Base-by-base conservation (phyloP, 2,888 invertebrate genomes). In the Lingula anatina region DNA sequence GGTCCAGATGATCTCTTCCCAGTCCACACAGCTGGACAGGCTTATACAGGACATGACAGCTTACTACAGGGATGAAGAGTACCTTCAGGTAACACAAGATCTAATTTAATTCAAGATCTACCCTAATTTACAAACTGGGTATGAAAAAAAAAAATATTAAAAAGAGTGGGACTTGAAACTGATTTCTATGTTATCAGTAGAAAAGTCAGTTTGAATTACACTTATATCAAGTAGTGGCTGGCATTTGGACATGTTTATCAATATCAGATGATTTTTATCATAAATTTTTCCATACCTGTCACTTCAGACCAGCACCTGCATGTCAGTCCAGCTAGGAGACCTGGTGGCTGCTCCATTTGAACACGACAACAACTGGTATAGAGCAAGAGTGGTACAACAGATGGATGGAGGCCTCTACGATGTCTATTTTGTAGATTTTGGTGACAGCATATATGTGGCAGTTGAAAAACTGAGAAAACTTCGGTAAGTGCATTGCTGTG, bases 31-130 rank as follows among this genome's bases (percentile, higher is more conserved):
- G 69, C 79, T 94, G 18, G 90, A 93, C 73, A 83, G 85, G 44
- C 79, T 94, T 28, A 87, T 89, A 4, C 82, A 84, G 5, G 82
- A 85, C 51, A 92, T 94, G 91, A 89, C 89, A 0, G 84, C 83
- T 3, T 21, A 44, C 26, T 35, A 36, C 38, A 31, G 31, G 9
- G 31, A 9, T 15, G 31, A 31, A 15, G 4, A 20, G 25, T 12
- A 18, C 42, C 4, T 18, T 25, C 21, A n/a, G n/a, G n/a, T n/a
- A n/a, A n/a, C n/a, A n/a, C n/a, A n/a, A n/a, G n/a, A n/a, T n/a
- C n/a, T n/a, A n/a, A n/a, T n/a, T n/a, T n/a, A n/a, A n/a, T n/a
- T n/a, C n/a, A n/a, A n/a, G n/a, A n/a, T n/a, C n/a, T n/a, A n/a
- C n/a, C n/a, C n/a, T 43, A 12, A 31, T 41, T 27, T 38, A 37